Base-by-base conservation (phyloP, 1,140 invertebrate genomes). In the Elymnias hypermnestra region DNA sequence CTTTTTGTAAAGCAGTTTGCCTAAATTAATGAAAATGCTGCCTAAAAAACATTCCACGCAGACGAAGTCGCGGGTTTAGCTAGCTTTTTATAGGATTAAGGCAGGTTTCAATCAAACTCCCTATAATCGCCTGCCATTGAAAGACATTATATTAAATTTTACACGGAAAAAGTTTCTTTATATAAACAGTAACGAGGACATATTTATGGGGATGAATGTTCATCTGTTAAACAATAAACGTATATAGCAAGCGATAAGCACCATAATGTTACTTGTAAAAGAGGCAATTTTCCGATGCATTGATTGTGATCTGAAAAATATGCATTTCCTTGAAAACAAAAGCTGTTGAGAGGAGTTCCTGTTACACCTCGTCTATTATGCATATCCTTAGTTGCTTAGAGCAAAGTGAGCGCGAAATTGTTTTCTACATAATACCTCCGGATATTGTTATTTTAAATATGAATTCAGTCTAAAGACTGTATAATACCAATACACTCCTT, bases 331-430 rank as follows among this genome's bases (percentile, higher is more conserved):
- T 46, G 45, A 58, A 63, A 76, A 72, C 72, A 72, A 72, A 75
- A 72, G 71, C 65, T 49, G 45, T 76, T 71, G 68, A 53, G 59
- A 65, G 45, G 57, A 70, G 61, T 72, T 71, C 53, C 63, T 67
- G 53, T 64, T 63, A 63, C 65, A 54, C 54, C 67, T 71, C 70
- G 65, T 70, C 63, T 70, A 63, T 66, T 69, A 71, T 62, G 60
- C 59, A 69, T 69, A 72, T 70, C 61, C 64, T 57, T 9, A 59
- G 60, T 56, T 59, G 67, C 56, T 71, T 72, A 58, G 63, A 46
- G 68, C 72, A 79, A 78, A 74, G 70, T 73, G 67, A 68, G 63
- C 69, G 70, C 58, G 65, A 83, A 76, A 83, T 77, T 72, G 70
- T 65, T 67, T 72, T 66, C 61, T 53, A 63, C 33, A 38, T 22